Conservation (phyloP, 2,113 vertebrate species). For the Tragelaphus imberbis region DNA sequence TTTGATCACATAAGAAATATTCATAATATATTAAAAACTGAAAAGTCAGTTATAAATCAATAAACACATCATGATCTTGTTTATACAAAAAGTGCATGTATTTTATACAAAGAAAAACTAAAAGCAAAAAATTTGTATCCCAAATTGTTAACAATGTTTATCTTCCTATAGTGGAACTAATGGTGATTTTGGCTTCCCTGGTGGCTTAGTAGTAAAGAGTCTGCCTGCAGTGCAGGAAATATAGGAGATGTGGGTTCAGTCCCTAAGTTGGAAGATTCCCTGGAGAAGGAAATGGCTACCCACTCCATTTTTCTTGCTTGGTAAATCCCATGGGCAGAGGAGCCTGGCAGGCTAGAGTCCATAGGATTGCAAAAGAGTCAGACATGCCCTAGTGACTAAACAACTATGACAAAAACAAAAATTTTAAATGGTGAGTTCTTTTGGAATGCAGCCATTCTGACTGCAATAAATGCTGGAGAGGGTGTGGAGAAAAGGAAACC, state of each 20-base stretch:
- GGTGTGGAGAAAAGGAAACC: too few species aligned
- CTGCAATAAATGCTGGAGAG: too few species aligned
- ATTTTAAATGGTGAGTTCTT: not conserved
- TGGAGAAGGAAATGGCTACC: not conserved
- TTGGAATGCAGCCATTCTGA: not conserved
- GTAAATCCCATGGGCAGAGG: not conserved
- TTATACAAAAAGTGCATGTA: not conserved
- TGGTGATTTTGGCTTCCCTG: not conserved
- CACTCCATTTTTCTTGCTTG: not conserved
- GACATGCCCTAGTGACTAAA: not conserved
- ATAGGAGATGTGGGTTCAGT: not conserved
- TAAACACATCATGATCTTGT: not conserved
- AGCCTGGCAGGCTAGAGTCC: not conserved
- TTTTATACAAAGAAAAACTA: not conserved
- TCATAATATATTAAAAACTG: too few species aligned
- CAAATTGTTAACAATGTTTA: constrained; percentile 1
- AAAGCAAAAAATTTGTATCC: not conserved
- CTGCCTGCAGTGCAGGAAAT: not conserved
- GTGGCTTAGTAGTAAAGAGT: not conserved
- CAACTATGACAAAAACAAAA: not conserved
- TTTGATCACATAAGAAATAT: too few species aligned
- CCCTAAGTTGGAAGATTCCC: not conserved
- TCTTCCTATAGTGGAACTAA: not conserved
- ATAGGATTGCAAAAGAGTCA: not conserved
- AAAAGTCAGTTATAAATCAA: not conserved